Evolutionary conservation across 35 echinoderm and acorn worm genomes (phyloP).

Genomic region (Diadema setosum): DNA sequence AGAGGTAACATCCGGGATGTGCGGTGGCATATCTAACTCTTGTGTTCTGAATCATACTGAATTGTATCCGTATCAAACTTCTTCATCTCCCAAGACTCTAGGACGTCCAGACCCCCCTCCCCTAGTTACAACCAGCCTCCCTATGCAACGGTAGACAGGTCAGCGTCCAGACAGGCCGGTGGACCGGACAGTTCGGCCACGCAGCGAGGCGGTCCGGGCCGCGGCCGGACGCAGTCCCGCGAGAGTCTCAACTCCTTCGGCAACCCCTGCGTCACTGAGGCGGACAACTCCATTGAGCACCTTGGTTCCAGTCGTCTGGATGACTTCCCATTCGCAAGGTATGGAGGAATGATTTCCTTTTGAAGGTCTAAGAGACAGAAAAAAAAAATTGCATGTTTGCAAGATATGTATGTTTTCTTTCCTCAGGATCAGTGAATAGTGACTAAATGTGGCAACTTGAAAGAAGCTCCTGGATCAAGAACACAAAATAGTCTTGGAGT

Average conservation of each 20-base stretch:
- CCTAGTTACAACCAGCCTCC: not conserved
- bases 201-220: not conserved
- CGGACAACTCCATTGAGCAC: constrained; percentile 1
- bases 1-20: too few species aligned
- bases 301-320: not conserved
- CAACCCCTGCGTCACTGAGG: not conserved
- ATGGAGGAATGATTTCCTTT: not conserved
- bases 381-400: too few species aligned
- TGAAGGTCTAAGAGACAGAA: too few species aligned
- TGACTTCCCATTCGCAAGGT: not conserved
- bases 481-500: too few species aligned
- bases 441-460: too few species aligned
- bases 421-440: too few species aligned
- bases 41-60: too few species aligned
- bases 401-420: too few species aligned
- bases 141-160: not conserved
- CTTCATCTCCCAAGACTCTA: not conserved
- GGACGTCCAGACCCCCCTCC: not conserved
- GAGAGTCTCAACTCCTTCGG: not conserved
- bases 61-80: too few species aligned
- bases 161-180: not conserved
- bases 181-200: not conserved
- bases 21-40: too few species aligned
- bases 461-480: too few species aligned
- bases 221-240: not conserved